Base-by-base conservation (phyloP, 2,888 invertebrate species). In the Drosophila algonquin region DNA sequence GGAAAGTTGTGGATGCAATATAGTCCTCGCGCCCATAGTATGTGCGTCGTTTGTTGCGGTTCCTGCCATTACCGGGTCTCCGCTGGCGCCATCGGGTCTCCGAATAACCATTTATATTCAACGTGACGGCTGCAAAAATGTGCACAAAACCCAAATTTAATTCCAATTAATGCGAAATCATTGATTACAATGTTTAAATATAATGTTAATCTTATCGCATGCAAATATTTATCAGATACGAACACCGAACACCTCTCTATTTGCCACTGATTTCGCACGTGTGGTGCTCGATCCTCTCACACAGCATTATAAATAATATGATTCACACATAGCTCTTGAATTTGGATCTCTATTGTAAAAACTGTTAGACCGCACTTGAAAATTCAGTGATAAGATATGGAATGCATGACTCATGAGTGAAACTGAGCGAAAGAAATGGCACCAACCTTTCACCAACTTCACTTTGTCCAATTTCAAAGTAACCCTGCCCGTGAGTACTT, bases 1-100 rank as follows among this genome's bases (percentile, higher is more conserved):
- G 74, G 60, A 91, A 94, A 1, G 90, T 88, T 73, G 92, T 93
- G 0, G 87, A 77, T 18, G 92, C 91, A 24, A 94, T 87, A 79
- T 94, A 94, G 47, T 91, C 90, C 47, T 89, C 90, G 3, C 75
- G 80, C 1, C 81, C 91, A 10, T 40, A 50, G 52, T 62, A 91
- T 0, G 57, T 30, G 40, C 69, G 58, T 16, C 46, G 57, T 10
- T 46, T 14, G 30, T 58, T 30, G 24, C 57, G 50, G 4, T 51
- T 0, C n/a, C 63, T 53, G 10, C 21, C 44, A 58, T 45, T 63
- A 1, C 40, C 40, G 2, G 1, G 1, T 1, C 50, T 45, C 46
- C 72, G 32, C 35, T 72, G 58, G 10, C n/a, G 18, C 90, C 90
- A 89, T n/a, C 68, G 65, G 5, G 89, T 90, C 30, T 79, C 79